Percentiles rank a stretch among this genome's conserved stretches.
Conservation (phyloP, 2,888 invertebrate species). For the Spicauda simplicius region DNA sequence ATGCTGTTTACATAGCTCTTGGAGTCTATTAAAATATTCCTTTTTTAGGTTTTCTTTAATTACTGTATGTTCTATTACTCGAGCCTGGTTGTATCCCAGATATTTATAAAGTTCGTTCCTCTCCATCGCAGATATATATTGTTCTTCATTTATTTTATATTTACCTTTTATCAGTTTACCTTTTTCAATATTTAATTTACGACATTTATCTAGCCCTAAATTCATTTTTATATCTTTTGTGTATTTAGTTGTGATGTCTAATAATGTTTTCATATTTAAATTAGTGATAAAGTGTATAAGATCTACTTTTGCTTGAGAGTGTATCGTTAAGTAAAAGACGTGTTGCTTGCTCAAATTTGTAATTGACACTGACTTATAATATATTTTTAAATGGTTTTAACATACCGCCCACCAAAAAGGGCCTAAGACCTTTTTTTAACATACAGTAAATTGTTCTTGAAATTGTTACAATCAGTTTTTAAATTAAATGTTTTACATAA, state of each 20-base stretch:
- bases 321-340: no score
- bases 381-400: no score
- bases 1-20: background rate
- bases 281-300: no score
- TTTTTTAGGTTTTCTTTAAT: background rate
- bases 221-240: background rate
- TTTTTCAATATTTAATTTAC: background rate
- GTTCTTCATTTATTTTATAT: background rate
- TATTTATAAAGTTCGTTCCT: background rate
- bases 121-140: background rate
- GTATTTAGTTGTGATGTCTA: background rate
- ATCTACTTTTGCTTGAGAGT: no score
- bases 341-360: no score
- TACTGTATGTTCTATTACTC: background rate
- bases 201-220: background rate
- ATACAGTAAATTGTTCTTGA: no score
- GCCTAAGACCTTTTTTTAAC: no score
- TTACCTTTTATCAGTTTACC: background rate
- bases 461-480: no score
- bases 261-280: background rate
- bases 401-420: no score
- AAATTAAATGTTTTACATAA: no score
- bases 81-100: background rate
- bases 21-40: background rate
- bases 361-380: no score